Evolutionary conservation across 2,113 vertebrate genomes (phyloP).

Genomic region (Numida meleagris): DNA sequence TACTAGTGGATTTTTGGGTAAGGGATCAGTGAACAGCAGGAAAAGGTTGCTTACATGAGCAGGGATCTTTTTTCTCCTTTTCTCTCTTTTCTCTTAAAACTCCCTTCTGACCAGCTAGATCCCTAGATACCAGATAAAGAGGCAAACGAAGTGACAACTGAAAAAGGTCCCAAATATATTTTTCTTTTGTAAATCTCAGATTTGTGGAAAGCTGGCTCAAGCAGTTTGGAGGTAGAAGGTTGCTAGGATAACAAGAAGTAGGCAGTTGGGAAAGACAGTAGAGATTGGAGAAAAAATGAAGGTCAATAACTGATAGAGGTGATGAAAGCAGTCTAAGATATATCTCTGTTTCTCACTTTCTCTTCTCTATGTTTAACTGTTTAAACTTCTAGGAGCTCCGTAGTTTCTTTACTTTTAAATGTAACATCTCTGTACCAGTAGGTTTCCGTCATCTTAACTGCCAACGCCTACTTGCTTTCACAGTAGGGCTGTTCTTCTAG

Average conservation of each 20-base stretch:
- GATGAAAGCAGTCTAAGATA: not conserved
- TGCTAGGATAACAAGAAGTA: not conserved
- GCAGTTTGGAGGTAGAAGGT: not conserved
- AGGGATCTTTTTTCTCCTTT: not conserved
- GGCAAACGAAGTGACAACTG: not conserved
- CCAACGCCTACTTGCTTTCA: no score
- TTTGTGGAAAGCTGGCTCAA: not conserved
- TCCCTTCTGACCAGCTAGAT: not conserved
- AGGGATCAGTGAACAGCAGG: not conserved
- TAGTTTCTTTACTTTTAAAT: not conserved
- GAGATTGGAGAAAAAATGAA: not conserved
- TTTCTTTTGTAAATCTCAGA: not conserved
- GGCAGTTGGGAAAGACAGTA: not conserved
- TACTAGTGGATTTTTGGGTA: not conserved
- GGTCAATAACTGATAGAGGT: not conserved
- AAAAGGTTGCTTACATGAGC: not conserved
- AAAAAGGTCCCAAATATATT: not conserved
- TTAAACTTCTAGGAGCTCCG: not conserved
- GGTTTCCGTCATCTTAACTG: not conserved
- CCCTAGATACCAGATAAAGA: not conserved
- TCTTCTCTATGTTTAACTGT: not conserved
- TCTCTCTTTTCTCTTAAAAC: not conserved
- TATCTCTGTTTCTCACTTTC: not conserved
- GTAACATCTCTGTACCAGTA: not conserved
- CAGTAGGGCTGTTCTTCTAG: not conserved